These are phyloP conservation scores for Oxyteleia sp. DNA, from an alignment of 2,888 invertebrate species.

Conservation along the genomic window DNA sequence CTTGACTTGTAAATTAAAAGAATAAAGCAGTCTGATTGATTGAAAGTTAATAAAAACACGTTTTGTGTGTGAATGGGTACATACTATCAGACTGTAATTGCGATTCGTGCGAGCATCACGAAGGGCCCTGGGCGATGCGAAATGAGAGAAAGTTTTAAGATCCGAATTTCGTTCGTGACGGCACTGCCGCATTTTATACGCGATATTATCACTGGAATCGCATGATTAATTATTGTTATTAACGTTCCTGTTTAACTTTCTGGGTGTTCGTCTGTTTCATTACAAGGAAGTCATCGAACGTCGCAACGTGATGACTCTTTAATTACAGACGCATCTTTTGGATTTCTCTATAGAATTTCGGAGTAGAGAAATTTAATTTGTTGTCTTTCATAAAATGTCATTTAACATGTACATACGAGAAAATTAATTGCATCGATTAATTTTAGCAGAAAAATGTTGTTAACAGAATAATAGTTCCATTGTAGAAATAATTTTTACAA, in stretches of 20 bases:
- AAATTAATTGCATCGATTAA: too few species aligned
- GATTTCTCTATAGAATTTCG: conserved; percentile 19
- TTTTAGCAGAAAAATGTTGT: too few species aligned
- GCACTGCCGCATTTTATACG: conserved; percentile 15
- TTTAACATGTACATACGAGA: too few species aligned
- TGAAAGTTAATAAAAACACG: background rate
- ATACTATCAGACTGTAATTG: background rate
- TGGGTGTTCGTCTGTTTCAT: conserved; percentile 12
- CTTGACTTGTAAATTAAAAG: background rate
- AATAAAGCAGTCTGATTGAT: background rate
- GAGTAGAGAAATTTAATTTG: background rate
- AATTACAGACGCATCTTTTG: conserved; percentile 24
- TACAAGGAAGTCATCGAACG: conserved; percentile 16
- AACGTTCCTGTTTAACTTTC: conserved; percentile 29
- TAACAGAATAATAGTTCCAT: too few species aligned
- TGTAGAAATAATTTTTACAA: too few species aligned
- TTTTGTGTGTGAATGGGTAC: background rate
- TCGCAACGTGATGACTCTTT: conserved; percentile 31
- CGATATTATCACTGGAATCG: conserved; percentile 12
- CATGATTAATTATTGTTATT: conserved; percentile 44
- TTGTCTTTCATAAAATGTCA: too few species aligned
- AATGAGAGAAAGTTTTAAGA: conserved; percentile 36
- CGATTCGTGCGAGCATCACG: conserved; percentile 9
- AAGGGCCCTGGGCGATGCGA: conserved; percentile 17
- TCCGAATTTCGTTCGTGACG: conserved; percentile 20